Evolutionary conservation across 2,113 vertebrate species (phyloP), one percentile per base, ranked within the genome.

Genomic region (Romanogobio albipinnatus): DNA sequence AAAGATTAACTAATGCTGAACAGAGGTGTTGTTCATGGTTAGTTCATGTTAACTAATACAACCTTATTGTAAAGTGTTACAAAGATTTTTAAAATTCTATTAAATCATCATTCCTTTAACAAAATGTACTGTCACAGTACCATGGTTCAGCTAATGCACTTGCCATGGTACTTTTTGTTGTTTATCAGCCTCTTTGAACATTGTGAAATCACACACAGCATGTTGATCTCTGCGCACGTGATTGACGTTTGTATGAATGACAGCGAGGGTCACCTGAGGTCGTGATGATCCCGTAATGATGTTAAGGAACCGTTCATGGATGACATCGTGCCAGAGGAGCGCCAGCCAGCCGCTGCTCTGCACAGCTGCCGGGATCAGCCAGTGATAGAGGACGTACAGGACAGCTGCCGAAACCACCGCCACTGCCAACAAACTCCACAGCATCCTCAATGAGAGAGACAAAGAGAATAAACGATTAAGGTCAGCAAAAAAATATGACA

Each of bases 321-420:
- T 86, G 29, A 62, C 47, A 51, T 64, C 87, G 4, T 92, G 66
- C 89, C 89, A 91, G 43, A 90, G 45, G n/a, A 91, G 84, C 7
- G 87, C 71, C 26, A 45, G 49, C 29, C n/a, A 51, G 59, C 70
- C 71, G 5, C 49, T 87, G 43, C 24, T 51, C 71, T 87, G 86
- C 84, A 87, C 78, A 62, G 85, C 89, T 56, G 82, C 86, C 2
- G 88, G 88, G n/a, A 88, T 83, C 33, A 91, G 9, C 86, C 86
- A 87, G 51, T 19, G 36, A 53, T 26, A 85, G 66, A 92, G 88
- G 51, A 51, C 71, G 2, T 86, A 87, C 19, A 91, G 84, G 49
- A 86, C 56, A 47, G 77, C 85, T 43, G 59, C 77, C 4, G 39
- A 75, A 61, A 75, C 77, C 11, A 62, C 85, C 58, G 80, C 61